Base-by-base conservation (phyloP, 1,140 invertebrate genomes). In the Sarcophaga bullata region DNA sequence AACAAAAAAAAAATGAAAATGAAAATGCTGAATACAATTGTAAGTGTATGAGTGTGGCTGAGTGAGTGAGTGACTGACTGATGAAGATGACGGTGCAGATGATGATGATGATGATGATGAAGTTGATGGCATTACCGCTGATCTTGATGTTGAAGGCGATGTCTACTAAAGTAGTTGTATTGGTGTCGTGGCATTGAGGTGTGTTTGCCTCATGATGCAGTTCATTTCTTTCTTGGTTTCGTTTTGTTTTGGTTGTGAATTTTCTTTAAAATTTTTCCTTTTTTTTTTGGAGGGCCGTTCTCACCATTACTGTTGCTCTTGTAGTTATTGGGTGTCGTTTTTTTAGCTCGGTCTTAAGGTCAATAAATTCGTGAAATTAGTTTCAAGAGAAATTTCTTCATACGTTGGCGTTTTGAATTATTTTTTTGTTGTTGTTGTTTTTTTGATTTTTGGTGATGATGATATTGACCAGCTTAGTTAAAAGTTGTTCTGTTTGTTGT, bases 381-480 rank as follows among this genome's bases (percentile, higher is more conserved):
- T 68, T 68, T 68, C 17, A 68, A 17, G 62, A 68, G 62, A 68
- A 68, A 68, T 68, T 68, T 68, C 19, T 68, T 68, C 7, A 15
- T 58, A n/a, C n/a, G 54, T 58, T 13, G 54, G 15, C 54, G 54
- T 58, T 58, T 15, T 68, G 8, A n/a, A 19, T 68, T 68, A 25
- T 68, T 8, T 68, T 19, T 8, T 68, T 68, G 54, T 15, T 62
- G 1, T 15, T n/a, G 1, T 37, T 68, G 19, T 68, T 17, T 19
- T 58, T 37, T 58, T 58, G 62, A 25, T 37, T 37, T 37, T 37
- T 37, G 25, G 25, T 37, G 25, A 37, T 37, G 25, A 37, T 37
- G 25, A 37, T 37, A 37, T 37, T 19, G 62, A 68, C 62, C 62
- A 68, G 62, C 19, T 68, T 52, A 10, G 8, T 52, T 68, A 25